phyloP scores from a whole-genome alignment of 2,888 invertebrate genomes.

The Zygothrica quintamaculata region DNA sequence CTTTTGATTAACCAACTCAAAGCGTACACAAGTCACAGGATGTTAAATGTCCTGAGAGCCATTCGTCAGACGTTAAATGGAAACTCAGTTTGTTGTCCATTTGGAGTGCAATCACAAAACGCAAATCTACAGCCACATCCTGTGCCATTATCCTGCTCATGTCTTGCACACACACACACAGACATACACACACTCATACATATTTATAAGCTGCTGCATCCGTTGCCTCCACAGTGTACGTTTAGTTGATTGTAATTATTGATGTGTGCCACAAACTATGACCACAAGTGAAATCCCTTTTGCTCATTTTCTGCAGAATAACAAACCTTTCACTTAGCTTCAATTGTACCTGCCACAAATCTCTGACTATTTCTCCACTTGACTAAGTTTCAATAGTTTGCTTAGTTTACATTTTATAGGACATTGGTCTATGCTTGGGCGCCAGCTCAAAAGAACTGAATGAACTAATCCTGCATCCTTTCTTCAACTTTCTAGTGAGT shows the following conservation, averaged over 20 bases:
- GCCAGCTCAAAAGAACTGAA: background rate
- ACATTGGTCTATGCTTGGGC: slow-evolving; percentile 2
- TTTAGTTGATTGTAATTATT: slow-evolving; percentile 55
- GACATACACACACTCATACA: slow-evolving; percentile 20
- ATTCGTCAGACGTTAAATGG: slow-evolving; percentile 56
- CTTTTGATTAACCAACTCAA: slow-evolving; percentile 70
- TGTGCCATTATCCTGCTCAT: background rate
- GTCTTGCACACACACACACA: slow-evolving; percentile 1
- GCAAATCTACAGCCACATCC: too few relatives aligned
- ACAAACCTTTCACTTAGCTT: background rate
- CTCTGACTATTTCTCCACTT: too few relatives aligned
- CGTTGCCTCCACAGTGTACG: slow-evolving; percentile 33
- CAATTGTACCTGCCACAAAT: too few relatives aligned
- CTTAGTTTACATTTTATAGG: too few relatives aligned
- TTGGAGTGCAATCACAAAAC: too few relatives aligned
- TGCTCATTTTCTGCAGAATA: background rate
- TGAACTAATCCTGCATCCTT: slow-evolving; percentile 15
- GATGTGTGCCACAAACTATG: slow-evolving; percentile 16
- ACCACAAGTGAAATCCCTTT: slow-evolving; percentile 2
- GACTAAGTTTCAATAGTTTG: too few relatives aligned
- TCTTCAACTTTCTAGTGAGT: slow-evolving; percentile 3
- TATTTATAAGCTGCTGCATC: slow-evolving; percentile 31
- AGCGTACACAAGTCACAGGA: slow-evolving; percentile 11
- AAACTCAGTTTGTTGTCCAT: slow-evolving; percentile 32
- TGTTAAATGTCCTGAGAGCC: slow-evolving; percentile 19